Conservation (phyloP, 2,113 vertebrate genomes). For the Eubucco bourcierii region DNA sequence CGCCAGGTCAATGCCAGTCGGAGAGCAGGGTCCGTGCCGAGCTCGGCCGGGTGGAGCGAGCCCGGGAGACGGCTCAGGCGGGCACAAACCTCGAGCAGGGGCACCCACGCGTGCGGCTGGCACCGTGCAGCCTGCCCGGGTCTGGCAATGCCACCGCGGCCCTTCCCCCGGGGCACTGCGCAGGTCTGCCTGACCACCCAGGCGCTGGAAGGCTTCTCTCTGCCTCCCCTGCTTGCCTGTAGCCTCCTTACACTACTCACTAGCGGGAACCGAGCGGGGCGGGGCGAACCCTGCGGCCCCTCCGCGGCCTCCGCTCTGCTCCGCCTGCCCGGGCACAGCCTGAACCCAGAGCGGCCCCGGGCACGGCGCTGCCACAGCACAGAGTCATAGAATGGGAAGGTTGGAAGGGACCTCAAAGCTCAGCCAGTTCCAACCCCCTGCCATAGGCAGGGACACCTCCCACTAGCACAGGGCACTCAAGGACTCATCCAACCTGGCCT, state of each 20-base stretch:
- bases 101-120: not conserved
- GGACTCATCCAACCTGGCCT: too few species aligned
- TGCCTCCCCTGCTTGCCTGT: conserved; percentile 57
- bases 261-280: conserved; percentile 56
- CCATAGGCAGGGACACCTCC: too few species aligned
- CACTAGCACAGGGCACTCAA: too few species aligned
- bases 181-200: conserved; percentile 23
- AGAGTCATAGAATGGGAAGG: too few species aligned
- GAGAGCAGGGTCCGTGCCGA: not conserved
- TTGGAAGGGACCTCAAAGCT: too few species aligned
- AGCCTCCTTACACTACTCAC: conserved; percentile 57
- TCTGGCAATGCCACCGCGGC: not conserved
- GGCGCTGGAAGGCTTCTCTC: conserved; percentile 38
- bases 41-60: not conserved
- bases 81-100: not conserved
- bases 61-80: not conserved
- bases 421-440: too few species aligned
- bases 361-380: not conserved
- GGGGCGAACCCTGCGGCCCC: conserved; percentile 40
- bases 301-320: conserved; percentile 72
- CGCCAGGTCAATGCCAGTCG: not conserved
- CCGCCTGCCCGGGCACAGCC: conserved; percentile 71
- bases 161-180: not conserved
- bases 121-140: not conserved
- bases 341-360: conserved; percentile 69